Percentiles rank a stretch among this genome's conserved stretches.
These are phyloP conservation scores for Zosterops hypoxanthus DNA, from an alignment of 2,113 vertebrate species.

Conservation along the genomic window DNA sequence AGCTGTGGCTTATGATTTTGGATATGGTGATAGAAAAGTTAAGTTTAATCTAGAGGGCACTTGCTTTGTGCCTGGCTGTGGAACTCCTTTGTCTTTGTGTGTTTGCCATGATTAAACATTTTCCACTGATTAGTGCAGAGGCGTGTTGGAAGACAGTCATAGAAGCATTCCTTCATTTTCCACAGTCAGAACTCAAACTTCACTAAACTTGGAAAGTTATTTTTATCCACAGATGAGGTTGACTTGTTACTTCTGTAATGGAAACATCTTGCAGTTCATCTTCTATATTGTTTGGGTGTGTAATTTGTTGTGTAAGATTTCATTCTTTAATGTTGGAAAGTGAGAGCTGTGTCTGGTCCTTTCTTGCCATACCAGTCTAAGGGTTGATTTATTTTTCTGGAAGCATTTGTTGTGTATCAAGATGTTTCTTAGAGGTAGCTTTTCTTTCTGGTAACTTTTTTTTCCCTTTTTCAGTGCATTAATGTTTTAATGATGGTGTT, in stretches of 20 bases:
- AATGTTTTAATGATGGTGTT: background rate
- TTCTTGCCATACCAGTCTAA: background rate
- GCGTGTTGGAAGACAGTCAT: background rate
- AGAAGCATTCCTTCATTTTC: slow-evolving; percentile 20
- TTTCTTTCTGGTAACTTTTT: background rate
- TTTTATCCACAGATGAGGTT: background rate
- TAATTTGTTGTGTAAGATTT: background rate
- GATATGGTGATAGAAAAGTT: background rate
- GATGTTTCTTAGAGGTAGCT: background rate
- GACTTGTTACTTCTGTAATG: slow-evolving; percentile 15
- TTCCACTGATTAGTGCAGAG: slow-evolving; percentile 23
- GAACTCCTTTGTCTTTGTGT: background rate
- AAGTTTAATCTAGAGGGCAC: background rate
- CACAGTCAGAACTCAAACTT: background rate
- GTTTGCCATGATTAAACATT: slow-evolving; percentile 16
- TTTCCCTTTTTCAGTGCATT: background rate
- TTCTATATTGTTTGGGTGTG: background rate
- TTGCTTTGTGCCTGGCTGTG: background rate
- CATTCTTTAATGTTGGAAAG: background rate
- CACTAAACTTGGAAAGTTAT: slow-evolving; percentile 33
- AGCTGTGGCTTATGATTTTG: background rate
- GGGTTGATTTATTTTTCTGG: background rate
- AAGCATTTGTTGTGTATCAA: background rate
- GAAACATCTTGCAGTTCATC: slow-evolving; percentile 22
- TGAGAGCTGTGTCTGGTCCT: background rate